Percentiles rank a stretch among this genome's conserved stretches.
Conservation (phyloP, 1,140 invertebrate species). For the Saxidomus purpurata region DNA sequence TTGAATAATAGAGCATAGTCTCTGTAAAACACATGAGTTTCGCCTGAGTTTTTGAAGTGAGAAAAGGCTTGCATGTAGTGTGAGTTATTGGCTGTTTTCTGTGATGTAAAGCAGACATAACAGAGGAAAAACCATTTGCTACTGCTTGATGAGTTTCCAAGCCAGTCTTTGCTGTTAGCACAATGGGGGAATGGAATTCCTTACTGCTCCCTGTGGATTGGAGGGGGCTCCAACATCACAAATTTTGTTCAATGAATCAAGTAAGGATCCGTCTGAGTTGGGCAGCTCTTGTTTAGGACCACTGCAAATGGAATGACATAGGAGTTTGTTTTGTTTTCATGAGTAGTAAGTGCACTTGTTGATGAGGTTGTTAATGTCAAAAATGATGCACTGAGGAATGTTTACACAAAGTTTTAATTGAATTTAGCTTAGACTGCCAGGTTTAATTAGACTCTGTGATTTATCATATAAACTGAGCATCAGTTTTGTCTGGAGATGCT, state of each 20-base stretch:
- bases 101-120: constrained; percentile 20
- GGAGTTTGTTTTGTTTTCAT: too few species aligned
- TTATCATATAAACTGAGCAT: neutral
- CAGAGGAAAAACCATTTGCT: neutral
- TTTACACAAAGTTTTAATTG: constrained; percentile 21
- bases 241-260: neutral
- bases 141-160: constrained; percentile 6
- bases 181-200: neutral
- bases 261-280: neutral
- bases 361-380: too few species aligned
- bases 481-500: neutral
- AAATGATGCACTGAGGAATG: neutral
- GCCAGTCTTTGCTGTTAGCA: neutral
- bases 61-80: neutral
- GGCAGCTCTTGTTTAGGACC: too few species aligned
- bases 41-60: too few species aligned
- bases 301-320: too few species aligned
- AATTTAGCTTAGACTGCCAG: neutral
- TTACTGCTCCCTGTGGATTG: neutral
- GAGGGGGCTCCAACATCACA: neutral
- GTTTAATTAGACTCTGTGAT: neutral
- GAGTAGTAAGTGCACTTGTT: too few species aligned
- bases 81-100: neutral
- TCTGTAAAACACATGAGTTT: too few species aligned
- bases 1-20: too few species aligned